These are phyloP conservation scores for Cheiracanthium punctorium DNA, from an alignment of 2,888 invertebrate genomes.

Conservation along the genomic window DNA sequence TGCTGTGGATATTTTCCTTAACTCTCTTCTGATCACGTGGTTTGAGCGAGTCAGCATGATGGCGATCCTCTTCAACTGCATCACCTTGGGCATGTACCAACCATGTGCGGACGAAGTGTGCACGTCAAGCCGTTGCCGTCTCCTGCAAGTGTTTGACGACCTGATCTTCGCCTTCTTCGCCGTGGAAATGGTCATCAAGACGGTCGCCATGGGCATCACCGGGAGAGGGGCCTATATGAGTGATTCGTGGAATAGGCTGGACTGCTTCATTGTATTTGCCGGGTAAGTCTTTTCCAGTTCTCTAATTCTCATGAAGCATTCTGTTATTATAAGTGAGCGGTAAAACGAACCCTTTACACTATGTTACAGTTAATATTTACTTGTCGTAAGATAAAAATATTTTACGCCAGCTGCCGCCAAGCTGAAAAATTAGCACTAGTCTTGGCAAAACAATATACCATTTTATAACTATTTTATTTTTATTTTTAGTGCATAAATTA, in stretches of 20 bases:
- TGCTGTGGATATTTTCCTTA: slow-evolving; percentile 28
- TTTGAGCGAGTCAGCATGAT: slow-evolving; percentile 99
- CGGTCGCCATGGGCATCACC: slow-evolving; percentile 97
- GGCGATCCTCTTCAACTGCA: slow-evolving; percentile 97
- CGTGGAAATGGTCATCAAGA: slow-evolving; percentile 98
- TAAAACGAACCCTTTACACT: too few species aligned
- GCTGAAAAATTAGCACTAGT: too few species aligned
- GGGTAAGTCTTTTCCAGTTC: slow-evolving; percentile 82
- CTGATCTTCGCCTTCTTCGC: slow-evolving; percentile 99
- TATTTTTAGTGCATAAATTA: too few species aligned
- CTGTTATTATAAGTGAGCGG: too few species aligned
- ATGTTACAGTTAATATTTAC: too few species aligned
- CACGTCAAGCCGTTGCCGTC: slow-evolving; percentile 77
- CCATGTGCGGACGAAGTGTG: slow-evolving; percentile 96
- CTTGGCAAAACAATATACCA: too few species aligned
- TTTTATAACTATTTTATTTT: too few species aligned
- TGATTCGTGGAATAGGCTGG: slow-evolving; percentile 98
- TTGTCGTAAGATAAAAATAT: too few species aligned
- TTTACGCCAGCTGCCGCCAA: too few species aligned
- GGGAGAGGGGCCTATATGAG: slow-evolving; percentile 96
- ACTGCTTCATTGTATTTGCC: slow-evolving; percentile 97
- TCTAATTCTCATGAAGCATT: too few species aligned
- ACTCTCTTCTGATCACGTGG: slow-evolving; percentile 82
- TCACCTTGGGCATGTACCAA: slow-evolving; percentile 99
- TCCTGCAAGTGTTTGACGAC: slow-evolving; percentile 93